phyloP scores from a whole-genome alignment of 2,113 vertebrate species.

The Tichodroma muraria region DNA sequence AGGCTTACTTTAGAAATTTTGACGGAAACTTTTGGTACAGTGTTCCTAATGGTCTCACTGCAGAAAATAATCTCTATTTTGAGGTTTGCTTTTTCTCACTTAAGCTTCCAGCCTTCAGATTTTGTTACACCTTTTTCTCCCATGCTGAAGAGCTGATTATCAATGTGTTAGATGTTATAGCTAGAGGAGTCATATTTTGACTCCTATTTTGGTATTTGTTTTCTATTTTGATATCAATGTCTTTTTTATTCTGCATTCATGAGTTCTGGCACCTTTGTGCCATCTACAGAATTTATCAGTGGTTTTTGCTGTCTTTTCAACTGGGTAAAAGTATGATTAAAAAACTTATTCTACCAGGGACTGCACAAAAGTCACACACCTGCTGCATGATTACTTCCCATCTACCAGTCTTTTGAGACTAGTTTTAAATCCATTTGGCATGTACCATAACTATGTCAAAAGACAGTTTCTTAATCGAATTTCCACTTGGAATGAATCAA shows the following conservation, averaged over 20 bases:
- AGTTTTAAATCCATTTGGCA: not conserved
- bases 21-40: not conserved
- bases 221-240: not conserved
- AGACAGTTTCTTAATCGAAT: not conserved
- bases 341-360: not conserved
- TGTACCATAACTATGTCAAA: not conserved
- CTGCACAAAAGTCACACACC: not conserved
- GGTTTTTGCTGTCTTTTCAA: not conserved
- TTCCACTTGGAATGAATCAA: not conserved
- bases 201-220: not conserved
- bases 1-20: not conserved
- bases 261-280: not conserved
- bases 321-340: not conserved
- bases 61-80: not conserved
- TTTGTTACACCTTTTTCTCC: not conserved
- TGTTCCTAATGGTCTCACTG: not conserved
- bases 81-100: not conserved
- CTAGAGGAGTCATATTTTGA: not conserved
- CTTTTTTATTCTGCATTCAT: not conserved
- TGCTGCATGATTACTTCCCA: not conserved
- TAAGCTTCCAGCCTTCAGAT: not conserved
- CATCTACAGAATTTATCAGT: not conserved
- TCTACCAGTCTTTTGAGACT: not conserved
- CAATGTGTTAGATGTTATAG: not conserved
- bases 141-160: not conserved